Percentiles rank a stretch among this genome's conserved stretches.
phyloP scores from a whole-genome alignment of 2,797 vertebrate species.

The Anguilla marmorata region DNA sequence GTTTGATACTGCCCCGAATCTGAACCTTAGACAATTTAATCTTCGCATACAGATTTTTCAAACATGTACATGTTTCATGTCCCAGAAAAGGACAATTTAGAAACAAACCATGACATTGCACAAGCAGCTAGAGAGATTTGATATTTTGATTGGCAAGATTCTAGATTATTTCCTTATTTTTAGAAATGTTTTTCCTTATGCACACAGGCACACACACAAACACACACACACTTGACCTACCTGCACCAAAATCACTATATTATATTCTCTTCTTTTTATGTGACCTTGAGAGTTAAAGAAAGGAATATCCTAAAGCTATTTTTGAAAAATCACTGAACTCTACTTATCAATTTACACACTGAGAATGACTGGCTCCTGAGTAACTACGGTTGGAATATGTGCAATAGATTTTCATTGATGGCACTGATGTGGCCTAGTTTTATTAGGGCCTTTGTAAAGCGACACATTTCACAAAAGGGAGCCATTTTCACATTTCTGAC shows the following conservation, averaged over 20 bases:
- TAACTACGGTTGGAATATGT: background rate
- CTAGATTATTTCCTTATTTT: background rate
- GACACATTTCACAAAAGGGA: background rate
- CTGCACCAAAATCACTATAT: background rate
- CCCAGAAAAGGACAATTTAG: no score
- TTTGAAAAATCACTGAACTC: background rate
- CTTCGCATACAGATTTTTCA: background rate
- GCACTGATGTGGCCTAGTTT: background rate
- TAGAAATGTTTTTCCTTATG: background rate
- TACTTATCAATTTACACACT: no score
- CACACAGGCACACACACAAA: background rate
- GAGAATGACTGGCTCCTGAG: background rate
- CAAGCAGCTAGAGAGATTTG: background rate
- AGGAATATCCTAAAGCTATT: background rate
- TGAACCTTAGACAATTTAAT: background rate
- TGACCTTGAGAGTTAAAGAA: background rate
- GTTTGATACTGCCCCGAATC: background rate
- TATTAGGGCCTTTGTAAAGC: background rate
- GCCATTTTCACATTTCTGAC: background rate
- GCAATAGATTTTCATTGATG: background rate
- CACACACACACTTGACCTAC: background rate
- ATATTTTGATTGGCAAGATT: background rate
- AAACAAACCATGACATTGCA: background rate
- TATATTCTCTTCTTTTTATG: background rate
- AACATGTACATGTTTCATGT: background rate